Conservation (phyloP, 1,140 invertebrate species). For the Trichonephila clavata region DNA sequence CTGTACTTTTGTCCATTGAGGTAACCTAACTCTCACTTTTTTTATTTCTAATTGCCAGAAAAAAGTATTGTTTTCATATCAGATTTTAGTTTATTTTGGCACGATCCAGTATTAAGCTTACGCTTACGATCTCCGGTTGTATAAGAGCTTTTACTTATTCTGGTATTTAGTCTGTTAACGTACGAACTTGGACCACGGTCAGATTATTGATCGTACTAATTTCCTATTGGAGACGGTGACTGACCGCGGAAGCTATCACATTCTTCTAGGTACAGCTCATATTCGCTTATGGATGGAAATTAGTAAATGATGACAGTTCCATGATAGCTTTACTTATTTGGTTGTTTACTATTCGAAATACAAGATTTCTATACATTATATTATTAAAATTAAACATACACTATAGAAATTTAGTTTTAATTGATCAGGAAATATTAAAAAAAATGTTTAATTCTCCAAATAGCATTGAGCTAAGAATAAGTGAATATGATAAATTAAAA, state of each 20-base stretch:
- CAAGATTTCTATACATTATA: no score
- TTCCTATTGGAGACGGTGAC: not conserved
- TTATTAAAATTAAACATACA: no score
- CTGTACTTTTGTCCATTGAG: no score
- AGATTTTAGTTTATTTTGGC: not conserved
- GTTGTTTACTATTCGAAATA: no score
- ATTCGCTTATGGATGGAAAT: not conserved
- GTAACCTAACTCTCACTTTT: no score
- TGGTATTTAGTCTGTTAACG: slow-evolving; percentile 7
- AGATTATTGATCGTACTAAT: slow-evolving; percentile 18
- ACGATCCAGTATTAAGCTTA: not conserved
- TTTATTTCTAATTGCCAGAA: no score
- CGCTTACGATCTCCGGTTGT: slow-evolving; percentile 15
- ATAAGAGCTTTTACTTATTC: slow-evolving; percentile 8
- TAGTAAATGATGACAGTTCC: not conserved
- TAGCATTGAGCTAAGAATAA: no score
- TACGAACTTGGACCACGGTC: slow-evolving; percentile 6
- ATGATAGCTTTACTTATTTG: no score
- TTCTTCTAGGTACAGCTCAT: not conserved
- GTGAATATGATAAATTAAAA: no score
- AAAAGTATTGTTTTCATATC: not conserved
- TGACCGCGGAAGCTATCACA: not conserved
- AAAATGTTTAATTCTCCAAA: no score
- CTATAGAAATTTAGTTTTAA: no score
- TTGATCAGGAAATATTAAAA: no score